A percentile compares a stretch with the other conserved stretches of the same genome.
phyloP scores from a whole-genome alignment of 2,113 vertebrate genomes.

The Semnornis frantzii region DNA sequence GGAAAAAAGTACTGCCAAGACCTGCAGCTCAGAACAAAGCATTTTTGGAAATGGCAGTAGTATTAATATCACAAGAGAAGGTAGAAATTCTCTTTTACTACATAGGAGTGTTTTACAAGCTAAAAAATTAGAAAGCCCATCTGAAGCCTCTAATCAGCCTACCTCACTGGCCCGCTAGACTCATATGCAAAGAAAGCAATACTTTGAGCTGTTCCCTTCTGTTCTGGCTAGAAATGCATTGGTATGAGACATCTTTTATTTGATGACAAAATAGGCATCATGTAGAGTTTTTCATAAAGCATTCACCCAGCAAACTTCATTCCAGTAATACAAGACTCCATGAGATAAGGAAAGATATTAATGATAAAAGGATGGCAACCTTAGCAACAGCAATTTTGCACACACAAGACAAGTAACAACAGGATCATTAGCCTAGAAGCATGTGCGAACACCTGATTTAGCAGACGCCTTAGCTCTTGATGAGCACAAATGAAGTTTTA shows the following conservation, averaged over 20 bases:
- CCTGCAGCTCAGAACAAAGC: neutral
- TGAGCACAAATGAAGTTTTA: constrained; percentile 33
- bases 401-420: neutral
- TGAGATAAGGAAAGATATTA: constrained; percentile 4
- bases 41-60: neutral
- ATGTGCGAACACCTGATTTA: constrained; percentile 20
- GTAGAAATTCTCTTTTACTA: neutral
- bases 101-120: neutral
- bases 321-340: neutral
- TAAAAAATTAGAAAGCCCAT: neutral
- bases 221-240: neutral
- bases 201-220: neutral
- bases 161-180: neutral
- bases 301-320: neutral
- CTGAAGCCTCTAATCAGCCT: neutral
- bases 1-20: neutral
- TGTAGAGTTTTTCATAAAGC: neutral
- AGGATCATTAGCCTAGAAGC: constrained; percentile 17
- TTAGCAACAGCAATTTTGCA: constrained; percentile 1
- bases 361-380: constrained; percentile 3
- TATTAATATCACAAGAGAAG: neutral
- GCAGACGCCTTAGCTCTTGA: constrained; percentile 30
- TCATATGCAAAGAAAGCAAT: neutral
- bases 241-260: neutral
- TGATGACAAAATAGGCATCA: neutral